Evolutionary conservation across 37 sponge, comb jelly and placozoan genomes (phyloP), one percentile per base, ranked within the genome.

Genomic region (Beroe ovata): DNA sequence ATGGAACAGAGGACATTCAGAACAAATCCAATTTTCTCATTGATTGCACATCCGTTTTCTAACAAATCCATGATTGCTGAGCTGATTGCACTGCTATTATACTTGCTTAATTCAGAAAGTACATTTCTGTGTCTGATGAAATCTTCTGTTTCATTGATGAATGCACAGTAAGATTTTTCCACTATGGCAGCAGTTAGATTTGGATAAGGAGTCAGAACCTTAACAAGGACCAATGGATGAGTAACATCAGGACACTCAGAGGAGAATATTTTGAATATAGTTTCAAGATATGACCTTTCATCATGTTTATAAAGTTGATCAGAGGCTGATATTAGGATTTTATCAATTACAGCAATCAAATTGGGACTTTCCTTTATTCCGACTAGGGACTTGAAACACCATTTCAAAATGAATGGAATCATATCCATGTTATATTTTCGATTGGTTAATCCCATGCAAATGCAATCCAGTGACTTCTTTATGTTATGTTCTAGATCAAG

Each of bases 401-500:
- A 42, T 23, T 42, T 30, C 47, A 77, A 21, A 16, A 77, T 42
- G 38, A 42, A 33, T 23, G 41, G 11, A 4, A 30, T 33, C 35
- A 30, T 66, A 37, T 66, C 69, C 1, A 29, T 25, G 16, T 33
- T 29, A 66, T 66, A 66, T 30, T 66, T 29, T 6, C 34, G 29
- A 34, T 34, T 8, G 2, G 1, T 18, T 37, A 66, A 34, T 37
- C 34, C 34, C 36, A 14, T 34, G 34, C 22, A 39, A 42, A 77
- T 42, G 36, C 26, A 30, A 39, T 77, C 84, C n/a, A 77, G 6
- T n/a, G 54, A 42, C 84, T 77, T 77, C 47, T 23, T 77, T 1
- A 77, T 42, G 21, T 77, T 77, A 21, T 77, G 84, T 39, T 77
- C 84, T 54, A 77, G 33, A 23, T 77, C 84, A 33, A 77, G 54